Base-by-base conservation (phyloP, 2,113 vertebrate species). In the Phyllostomus hastatus region DNA sequence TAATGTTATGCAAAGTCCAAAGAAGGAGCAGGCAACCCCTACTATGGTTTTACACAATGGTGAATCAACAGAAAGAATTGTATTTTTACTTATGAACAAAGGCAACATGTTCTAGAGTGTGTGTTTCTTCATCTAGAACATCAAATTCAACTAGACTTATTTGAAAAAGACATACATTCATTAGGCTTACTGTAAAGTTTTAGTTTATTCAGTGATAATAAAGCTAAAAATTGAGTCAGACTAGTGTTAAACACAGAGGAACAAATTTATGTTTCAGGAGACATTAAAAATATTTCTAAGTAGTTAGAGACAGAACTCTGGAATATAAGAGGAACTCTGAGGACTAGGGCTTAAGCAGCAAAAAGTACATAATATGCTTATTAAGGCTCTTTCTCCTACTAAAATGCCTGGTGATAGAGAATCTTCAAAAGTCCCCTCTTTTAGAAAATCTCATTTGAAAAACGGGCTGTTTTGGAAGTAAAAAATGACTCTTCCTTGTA, bases 51-150 rank as follows among this genome's bases (percentile, higher is more conserved):
- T 33, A 95, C 89, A 52, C 72, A 97, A 66, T 6, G 52, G 46
- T 91, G 43, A 97, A 83, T 81, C 46, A 72, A 80, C 66, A 82
- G 90, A 94, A 97, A 94, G 24, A 89, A 95, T 57, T 66, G 48
- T 6, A 69, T 96, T 96, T 95, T 95, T 95, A 85, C 67, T 76
- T 70, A 91, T 88, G 54, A 97, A 83, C 19, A 35, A 96, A 97
- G 84, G 80, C 82, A 96, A 52, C 5, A 46, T 78, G 70, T 97
- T 97, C 66, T 43, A 91, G 50, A 79, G 7, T 48, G 19, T 87
- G 24, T 94, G 38, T 78, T 97, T 59, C 66, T 95, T 97, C 95
- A 85, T 97, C 97, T 97, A 97, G 92, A 98, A 98, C 76, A 91
- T 96, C 95, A 92, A 90, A 91, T 17, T 95, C 64, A 96, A 97